Evolutionary conservation across 2,113 vertebrate species (phyloP), one percentile per base, ranked within the genome.

Genomic region (Coturnix japonica): DNA sequence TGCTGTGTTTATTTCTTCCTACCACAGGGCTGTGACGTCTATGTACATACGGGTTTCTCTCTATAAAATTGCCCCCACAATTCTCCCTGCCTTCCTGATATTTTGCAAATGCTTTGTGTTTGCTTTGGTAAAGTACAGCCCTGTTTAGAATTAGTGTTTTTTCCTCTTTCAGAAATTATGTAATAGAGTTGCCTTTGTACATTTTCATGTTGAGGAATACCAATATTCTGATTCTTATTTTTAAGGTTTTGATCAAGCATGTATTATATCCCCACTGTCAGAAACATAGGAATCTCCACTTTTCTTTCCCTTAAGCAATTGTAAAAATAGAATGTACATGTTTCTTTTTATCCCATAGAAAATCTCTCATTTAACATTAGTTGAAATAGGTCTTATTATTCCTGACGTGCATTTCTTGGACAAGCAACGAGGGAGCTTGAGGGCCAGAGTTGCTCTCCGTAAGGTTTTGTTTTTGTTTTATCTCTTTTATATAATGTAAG

Each of bases 311-410:
- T 91, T 94, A 90, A 92, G 89, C 78, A 75, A 41, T 87, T 96
- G 77, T 93, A 96, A 96, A 96, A 96, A 91, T 80, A 79, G 67
- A 89, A 94, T 92, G 31, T 28, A 80, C 90, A 84, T 93, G 33
- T 93, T 89, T 75, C 39, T 84, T 46, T 74, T 91, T 96, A 97
- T 94, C 90, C 54, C 89, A 81, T 66, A 93, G 78, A 95, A 91
- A 91, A 96, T 94, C 64, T 95, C 78, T 91, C 72, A 65, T 92
- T 96, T 96, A 95, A 73, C 43, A 33, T 94, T 91, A 93, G 83
- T 85, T 96, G 94, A 95, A 97, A 93, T 93, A 76, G 75, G 94
- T 92, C 78, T 94, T 96, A 51, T 57, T 91, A 76, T 85, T 94
- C 89, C 91, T 87, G 81, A 82, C 89, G 41, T 41, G 61, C 57